These are phyloP conservation scores for Manacus vitellinus DNA, from an alignment of 2,113 vertebrate species.

Conservation along the genomic window DNA sequence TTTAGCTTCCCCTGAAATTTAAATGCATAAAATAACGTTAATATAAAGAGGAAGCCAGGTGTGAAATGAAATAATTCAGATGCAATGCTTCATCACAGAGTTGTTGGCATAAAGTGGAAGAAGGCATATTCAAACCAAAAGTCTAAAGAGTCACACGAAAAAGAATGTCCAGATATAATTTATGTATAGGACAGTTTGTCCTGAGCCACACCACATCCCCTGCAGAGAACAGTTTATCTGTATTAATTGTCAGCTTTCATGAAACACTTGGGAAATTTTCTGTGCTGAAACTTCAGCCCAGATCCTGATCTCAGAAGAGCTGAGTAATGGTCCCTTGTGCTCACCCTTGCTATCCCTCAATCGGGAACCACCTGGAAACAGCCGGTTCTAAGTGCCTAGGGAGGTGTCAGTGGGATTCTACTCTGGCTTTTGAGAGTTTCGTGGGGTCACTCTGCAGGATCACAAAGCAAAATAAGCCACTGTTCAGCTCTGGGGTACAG, in stretches of 20 bases:
- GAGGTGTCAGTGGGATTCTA: neutral
- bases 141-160: neutral
- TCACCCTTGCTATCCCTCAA: neutral
- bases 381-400: neutral
- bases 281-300: neutral
- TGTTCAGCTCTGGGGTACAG: neutral
- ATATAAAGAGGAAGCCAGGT: neutral
- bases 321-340: neutral
- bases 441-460: neutral
- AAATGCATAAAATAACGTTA: neutral
- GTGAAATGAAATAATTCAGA: slow-evolving; percentile 29
- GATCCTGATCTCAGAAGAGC: neutral
- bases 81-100: neutral
- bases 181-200: neutral
- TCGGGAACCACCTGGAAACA: neutral
- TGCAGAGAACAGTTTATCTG: neutral
- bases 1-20: neutral
- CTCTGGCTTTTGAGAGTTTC: neutral
- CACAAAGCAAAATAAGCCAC: neutral
- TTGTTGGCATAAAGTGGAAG: neutral
- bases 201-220: neutral
- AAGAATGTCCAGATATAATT: neutral
- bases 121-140: neutral
- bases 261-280: neutral
- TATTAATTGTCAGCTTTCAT: neutral